Evolutionary conservation across 2,888 invertebrate species (phyloP).

Genomic region (Imbricaverruca yamaguchii): DNA sequence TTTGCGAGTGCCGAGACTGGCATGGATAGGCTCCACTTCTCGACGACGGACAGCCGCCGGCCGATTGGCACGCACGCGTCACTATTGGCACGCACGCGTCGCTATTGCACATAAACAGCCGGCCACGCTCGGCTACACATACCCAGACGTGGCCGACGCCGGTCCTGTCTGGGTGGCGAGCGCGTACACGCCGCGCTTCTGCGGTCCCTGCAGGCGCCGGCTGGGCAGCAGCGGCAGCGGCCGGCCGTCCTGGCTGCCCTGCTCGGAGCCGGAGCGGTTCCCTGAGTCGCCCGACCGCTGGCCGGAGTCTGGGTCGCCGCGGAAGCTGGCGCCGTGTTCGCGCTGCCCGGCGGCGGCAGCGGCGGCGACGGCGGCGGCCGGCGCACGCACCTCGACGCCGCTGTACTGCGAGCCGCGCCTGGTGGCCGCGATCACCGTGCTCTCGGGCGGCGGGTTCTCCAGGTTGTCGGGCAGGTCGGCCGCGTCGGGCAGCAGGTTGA

Average conservation of each 20-base stretch:
- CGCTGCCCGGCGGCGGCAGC: neutral
- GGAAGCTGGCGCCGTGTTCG: neutral
- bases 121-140: constrained; percentile 27
- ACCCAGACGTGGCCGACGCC: constrained; percentile 32
- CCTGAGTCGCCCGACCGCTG: constrained; percentile 14
- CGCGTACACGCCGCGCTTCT: constrained; percentile 27
- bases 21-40: no score
- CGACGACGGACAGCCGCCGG: no score
- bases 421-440: constrained; percentile 16
- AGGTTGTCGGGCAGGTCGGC: constrained; percentile 15
- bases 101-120: neutral
- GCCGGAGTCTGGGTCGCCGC: neutral
- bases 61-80: neutral
- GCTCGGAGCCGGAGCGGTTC: constrained; percentile 9
- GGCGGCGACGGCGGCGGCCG: neutral
- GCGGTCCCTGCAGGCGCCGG: constrained; percentile 29
- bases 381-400: neutral
- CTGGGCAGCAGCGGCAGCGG: constrained; percentile 31
- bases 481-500: constrained; percentile 15
- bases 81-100: neutral
- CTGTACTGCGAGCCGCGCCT: constrained; percentile 1
- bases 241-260: constrained; percentile 12
- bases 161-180: constrained; percentile 18
- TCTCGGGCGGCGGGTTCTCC: constrained; percentile 12
- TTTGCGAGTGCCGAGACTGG: neutral